Conservation (phyloP, 2,888 invertebrate species). For the Eilema depressum region DNA sequence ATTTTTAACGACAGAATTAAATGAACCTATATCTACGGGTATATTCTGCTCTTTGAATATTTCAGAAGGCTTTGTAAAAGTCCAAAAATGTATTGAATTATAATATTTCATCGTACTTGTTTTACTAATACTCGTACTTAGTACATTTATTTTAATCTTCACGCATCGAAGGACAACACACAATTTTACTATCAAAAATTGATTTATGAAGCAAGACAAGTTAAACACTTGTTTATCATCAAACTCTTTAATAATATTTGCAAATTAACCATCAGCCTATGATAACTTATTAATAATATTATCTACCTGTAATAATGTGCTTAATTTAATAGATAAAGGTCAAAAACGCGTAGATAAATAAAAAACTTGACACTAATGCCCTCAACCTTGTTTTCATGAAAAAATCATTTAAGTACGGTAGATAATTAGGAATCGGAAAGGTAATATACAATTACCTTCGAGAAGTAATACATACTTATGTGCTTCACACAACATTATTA, state of each 20-base stretch:
- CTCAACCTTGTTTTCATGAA: constrained; percentile 35
- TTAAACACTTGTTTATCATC: constrained; percentile 11
- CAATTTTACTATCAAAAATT: neutral
- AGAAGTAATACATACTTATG: constrained; percentile 24
- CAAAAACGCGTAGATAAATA: constrained; percentile 16
- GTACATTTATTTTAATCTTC: too few species aligned
- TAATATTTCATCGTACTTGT: too few species aligned
- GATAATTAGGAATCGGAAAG: constrained; percentile 40
- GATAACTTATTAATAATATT: constrained; percentile 16
- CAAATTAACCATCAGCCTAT: constrained; percentile 14
- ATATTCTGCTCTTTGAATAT: too few species aligned
- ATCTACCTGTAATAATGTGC: constrained; percentile 23
- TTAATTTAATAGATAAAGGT: constrained; percentile 27
- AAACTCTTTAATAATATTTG: constrained; percentile 17
- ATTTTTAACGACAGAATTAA: too few species aligned
- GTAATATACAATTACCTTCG: constrained; percentile 47
- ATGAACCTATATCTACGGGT: too few species aligned
- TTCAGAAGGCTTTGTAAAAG: too few species aligned
- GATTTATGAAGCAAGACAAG: constrained; percentile 4
- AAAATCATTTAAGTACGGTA: constrained; percentile 36
- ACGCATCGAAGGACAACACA: neutral
- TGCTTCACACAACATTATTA: constrained; percentile 50
- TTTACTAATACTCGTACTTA: too few species aligned
- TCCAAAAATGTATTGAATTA: too few species aligned
- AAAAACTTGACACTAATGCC: constrained; percentile 27